These are phyloP conservation scores for Hemiprocne comata DNA, from an alignment of 2,113 vertebrate genomes.

Conservation along the genomic window DNA sequence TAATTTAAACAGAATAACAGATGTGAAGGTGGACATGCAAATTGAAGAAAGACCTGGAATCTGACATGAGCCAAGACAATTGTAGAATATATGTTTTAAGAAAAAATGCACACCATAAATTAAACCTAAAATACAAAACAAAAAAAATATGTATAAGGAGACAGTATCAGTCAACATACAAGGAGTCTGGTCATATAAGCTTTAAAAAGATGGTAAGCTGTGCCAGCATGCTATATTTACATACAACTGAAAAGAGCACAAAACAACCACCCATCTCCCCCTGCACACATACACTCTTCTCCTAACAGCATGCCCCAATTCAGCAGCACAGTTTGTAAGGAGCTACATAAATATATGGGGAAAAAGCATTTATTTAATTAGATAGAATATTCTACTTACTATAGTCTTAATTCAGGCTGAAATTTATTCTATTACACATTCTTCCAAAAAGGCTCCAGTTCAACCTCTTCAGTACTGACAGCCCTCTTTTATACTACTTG, in stretches of 20 bases:
- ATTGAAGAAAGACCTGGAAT: neutral
- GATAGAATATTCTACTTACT: neutral
- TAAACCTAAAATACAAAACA: neutral
- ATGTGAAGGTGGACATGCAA: neutral
- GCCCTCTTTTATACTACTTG: slow-evolving; percentile 29
- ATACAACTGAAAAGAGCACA: neutral
- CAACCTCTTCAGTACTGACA: neutral
- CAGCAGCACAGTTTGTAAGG: neutral
- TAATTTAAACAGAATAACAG: neutral
- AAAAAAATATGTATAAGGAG: neutral
- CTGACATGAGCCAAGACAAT: neutral
- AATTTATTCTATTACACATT: neutral
- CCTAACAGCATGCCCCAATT: neutral
- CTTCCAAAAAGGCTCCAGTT: neutral
- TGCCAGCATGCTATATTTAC: neutral
- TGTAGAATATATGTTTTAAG: neutral
- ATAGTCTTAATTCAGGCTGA: neutral
- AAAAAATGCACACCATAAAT: neutral
- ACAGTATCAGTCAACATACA: neutral
- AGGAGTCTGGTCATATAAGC: neutral
- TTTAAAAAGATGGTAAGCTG: neutral
- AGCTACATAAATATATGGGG: neutral
- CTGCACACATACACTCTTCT: neutral
- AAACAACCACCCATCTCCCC: neutral
- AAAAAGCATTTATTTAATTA: neutral